Conservation (phyloP, 2,797 vertebrate genomes). For the Amazona finschi region DNA sequence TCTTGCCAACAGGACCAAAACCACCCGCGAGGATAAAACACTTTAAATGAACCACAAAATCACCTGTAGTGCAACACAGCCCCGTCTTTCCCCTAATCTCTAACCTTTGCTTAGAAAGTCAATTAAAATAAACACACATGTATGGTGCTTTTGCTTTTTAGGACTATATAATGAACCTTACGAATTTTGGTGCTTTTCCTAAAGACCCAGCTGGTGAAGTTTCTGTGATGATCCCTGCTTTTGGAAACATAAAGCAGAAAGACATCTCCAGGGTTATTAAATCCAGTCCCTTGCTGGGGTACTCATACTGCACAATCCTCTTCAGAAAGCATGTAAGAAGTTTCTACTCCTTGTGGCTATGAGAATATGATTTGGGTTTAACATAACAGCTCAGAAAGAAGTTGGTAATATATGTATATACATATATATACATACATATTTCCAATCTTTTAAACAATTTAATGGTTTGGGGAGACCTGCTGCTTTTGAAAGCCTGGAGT, state of each 20-base stretch:
- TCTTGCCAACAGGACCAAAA: background rate
- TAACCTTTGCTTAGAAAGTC: background rate
- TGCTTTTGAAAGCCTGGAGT: background rate
- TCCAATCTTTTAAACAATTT: background rate
- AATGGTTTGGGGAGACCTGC: background rate
- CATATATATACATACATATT: background rate
- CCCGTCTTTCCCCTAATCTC: background rate
- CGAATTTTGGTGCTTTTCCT: background rate
- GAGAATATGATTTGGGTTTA: background rate
- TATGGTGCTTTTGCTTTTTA: background rate
- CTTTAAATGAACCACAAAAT: background rate
- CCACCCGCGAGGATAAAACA: background rate
- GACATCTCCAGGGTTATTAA: background rate
- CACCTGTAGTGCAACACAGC: background rate
- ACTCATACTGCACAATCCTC: fast-evolving
- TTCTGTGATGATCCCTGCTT: background rate
- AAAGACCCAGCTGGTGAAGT: background rate
- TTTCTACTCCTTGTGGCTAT: background rate
- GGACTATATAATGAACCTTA: background rate
- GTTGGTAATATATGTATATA: background rate
- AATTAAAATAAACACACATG: background rate
- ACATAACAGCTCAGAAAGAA: background rate
- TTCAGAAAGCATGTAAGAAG: background rate
- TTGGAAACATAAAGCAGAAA: background rate
- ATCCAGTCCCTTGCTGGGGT: background rate